Conservation (phyloP, 1,140 invertebrate species). For the Pygmarrhopalites habei region DNA sequence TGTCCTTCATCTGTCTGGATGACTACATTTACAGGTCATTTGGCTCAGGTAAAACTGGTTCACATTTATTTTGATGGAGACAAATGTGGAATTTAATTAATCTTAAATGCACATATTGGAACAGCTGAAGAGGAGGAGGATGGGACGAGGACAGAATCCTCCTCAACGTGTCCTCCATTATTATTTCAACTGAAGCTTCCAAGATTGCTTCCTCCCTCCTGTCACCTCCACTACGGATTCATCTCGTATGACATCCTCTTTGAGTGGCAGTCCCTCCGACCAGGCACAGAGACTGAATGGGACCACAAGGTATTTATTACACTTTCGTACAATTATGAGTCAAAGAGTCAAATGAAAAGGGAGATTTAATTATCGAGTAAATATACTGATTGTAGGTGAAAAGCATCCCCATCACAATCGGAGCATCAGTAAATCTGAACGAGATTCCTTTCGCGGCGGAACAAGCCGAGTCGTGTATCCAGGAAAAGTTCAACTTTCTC, state of each 20-base stretch:
- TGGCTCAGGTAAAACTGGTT: too few species aligned
- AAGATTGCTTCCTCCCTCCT: conserved; percentile 1
- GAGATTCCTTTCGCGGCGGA: conserved; percentile 5
- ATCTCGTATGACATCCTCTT: conserved; percentile 1
- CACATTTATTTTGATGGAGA: too few species aligned
- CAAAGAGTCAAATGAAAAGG: too few species aligned
- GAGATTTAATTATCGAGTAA: too few species aligned
- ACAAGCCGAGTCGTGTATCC: background rate
- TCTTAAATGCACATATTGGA: too few species aligned
- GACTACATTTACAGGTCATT: conserved; percentile 3
- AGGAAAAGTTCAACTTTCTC: conserved; percentile 9
- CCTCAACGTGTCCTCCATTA: background rate
- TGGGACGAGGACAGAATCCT: background rate
- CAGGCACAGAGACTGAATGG: background rate
- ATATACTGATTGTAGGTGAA: too few species aligned
- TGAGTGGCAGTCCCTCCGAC: background rate
- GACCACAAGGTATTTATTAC: background rate
- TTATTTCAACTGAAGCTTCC: conserved; percentile 6
- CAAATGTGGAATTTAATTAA: too few species aligned
- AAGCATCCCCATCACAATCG: background rate
- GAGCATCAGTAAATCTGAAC: background rate
- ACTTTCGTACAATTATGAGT: too few species aligned
- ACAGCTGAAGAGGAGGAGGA: background rate
- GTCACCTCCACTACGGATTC: conserved; percentile 4
- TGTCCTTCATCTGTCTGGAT: background rate